phyloP scores from a whole-genome alignment of 1,140 invertebrate genomes.

The Dendrolimus punctatus region DNA sequence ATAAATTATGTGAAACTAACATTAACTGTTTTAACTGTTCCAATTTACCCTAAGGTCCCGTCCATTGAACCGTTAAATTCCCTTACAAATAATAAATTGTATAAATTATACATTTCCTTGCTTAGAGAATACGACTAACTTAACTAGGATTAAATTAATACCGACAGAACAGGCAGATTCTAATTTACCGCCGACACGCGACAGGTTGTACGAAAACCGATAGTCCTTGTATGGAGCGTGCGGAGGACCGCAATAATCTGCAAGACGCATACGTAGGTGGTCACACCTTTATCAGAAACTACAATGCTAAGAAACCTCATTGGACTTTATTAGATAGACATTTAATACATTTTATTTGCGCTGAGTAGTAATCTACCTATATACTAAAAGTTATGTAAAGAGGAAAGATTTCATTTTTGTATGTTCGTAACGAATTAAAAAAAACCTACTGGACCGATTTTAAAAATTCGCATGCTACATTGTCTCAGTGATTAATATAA shows the following conservation, averaged over 20 bases:
- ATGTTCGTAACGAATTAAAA: conserved; percentile 2
- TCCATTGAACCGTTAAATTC: not conserved
- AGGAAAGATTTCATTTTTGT: conserved; percentile 2
- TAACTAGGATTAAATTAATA: conserved; percentile 2
- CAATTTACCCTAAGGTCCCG: no score
- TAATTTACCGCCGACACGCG: conserved; percentile 10
- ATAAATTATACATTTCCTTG: not conserved
- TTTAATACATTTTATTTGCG: conserved; percentile 10
- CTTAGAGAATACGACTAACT: not conserved
- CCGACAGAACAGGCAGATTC: conserved; percentile 9
- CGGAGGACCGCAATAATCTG: not conserved
- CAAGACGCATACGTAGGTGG: conserved; percentile 47
- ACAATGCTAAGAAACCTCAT: conserved; percentile 32
- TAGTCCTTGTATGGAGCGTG: conserved; percentile 4
- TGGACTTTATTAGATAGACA: conserved; percentile 46
- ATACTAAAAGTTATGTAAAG: not conserved
- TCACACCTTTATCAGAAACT: conserved; percentile 50
- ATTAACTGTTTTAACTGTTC: conserved; percentile 2
- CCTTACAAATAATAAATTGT: not conserved
- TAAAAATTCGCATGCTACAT: not conserved
- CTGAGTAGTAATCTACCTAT: conserved; percentile 53
- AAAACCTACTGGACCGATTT: no score
- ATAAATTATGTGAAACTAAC: conserved; percentile 5
- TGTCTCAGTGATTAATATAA: conserved; percentile 1
- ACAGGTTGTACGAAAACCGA: conserved; percentile 28